Percentiles rank a stretch among this genome's conserved stretches.
Conservation (phyloP, 2,888 invertebrate genomes). For the Hybos culiciformis region DNA sequence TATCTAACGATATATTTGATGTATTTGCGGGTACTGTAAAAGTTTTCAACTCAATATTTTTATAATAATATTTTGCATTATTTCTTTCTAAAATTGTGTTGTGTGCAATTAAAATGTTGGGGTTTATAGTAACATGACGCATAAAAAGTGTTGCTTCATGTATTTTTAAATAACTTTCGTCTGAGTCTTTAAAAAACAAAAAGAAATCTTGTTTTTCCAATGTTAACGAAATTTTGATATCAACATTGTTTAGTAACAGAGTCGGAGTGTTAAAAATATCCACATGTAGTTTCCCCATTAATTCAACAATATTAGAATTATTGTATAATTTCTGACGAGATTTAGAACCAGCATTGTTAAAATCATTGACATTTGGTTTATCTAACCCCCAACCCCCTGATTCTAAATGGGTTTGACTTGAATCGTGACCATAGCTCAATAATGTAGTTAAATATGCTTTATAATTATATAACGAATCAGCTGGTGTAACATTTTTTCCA, state of each 20-base stretch:
- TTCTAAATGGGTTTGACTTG: not conserved
- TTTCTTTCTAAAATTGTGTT: not conserved
- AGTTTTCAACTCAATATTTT: not conserved
- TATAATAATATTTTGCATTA: constrained; percentile 1
- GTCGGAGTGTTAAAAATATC: not conserved
- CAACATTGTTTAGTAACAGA: not conserved
- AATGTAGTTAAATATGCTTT: not conserved
- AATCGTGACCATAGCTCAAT: not conserved
- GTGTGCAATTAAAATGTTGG: constrained; percentile 9
- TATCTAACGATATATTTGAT: not conserved
- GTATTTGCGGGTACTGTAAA: constrained; percentile 1
- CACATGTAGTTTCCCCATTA: not conserved
- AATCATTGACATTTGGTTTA: not conserved
- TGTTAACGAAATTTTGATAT: not conserved
- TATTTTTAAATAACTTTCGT: not conserved
- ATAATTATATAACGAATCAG: not conserved
- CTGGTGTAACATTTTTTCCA: not conserved
- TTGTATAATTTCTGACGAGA: not conserved
- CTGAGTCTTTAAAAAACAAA: not conserved
- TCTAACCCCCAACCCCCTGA: not conserved
- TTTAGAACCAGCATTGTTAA: not conserved
- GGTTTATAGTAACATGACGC: constrained; percentile 14
- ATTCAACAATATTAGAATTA: not conserved
- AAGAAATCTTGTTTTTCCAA: not conserved
- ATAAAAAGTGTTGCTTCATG: not conserved